Evolutionary conservation across 2,113 vertebrate species (phyloP), one percentile per base, ranked within the genome.

Genomic region (Girardinichthys multiradiatus): DNA sequence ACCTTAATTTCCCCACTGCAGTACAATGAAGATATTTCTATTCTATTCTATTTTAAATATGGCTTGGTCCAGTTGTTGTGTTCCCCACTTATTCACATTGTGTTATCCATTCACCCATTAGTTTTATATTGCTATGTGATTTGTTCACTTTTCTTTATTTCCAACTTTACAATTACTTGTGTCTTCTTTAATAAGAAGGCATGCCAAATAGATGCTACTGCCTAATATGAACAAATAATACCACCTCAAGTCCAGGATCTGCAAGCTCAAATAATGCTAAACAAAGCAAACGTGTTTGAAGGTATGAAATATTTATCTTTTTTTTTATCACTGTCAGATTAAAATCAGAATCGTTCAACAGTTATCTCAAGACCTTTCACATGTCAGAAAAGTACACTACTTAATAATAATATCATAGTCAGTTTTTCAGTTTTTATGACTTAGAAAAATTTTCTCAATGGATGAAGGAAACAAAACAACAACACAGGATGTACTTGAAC

Each of bases 191-290:
- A 45, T 45, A 54, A 54, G 48, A 54, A 51, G 21, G 24, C 24
- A 54, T 21, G 10, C 48, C 2, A 21, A 10, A n/a, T 73, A 80
- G 77, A 68, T 70, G 74, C 74, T 85, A 89, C 81, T 74, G 69
- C 64, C 80, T 71, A 83, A 83, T 80, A 74, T 79, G 74, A 66
- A 51, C 68, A 57, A 77, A 88, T 87, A 81, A 82, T 74, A 81
- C 89, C 86, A 85, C 78, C 71, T 79, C 59, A 84, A 89, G 77
- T 77, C 70, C 65, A 24, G 39, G n/a, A 54, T 75, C 58, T 35
- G 45, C 62, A 26, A 37, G n/a, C 62, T 72, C 66, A 70, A 67
- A 72, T 24, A 29, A 63, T 63, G 19, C 54, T 37, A 28, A 4
- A n/a, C 67, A 21, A 63, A 61, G 31, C n/a, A 31, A 54, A 24